A percentile compares a stretch with the other conserved stretches of the same genome.
phyloP scores from a whole-genome alignment of 2,113 vertebrate species.

The Nyctibius bracteatus region DNA sequence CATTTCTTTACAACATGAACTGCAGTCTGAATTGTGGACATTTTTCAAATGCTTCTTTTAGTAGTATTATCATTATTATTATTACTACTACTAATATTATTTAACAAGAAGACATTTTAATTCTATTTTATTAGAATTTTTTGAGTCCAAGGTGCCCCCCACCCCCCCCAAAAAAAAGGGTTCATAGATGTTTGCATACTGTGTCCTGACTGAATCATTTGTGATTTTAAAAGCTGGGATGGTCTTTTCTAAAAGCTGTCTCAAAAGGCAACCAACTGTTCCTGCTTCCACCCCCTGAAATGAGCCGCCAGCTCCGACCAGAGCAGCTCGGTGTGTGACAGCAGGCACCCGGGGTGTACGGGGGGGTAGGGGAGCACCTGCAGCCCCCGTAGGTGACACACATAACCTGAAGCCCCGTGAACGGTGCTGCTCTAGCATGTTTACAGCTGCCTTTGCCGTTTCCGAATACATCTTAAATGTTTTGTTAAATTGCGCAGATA shows the following conservation, averaged over 20 bases:
- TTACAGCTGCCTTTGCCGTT: slow-evolving; percentile 32
- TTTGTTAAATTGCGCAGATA: slow-evolving; percentile 78
- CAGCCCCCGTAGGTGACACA: rapidly evolving
- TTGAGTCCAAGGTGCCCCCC: rapidly evolving
- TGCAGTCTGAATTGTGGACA: background rate
- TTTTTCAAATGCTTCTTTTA: background rate
- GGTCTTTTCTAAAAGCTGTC: background rate
- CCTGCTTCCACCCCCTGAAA: background rate
- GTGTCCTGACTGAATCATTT: background rate
- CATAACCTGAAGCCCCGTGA: background rate
- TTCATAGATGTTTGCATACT: background rate
- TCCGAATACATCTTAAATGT: slow-evolving; percentile 68
- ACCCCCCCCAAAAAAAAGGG: rapidly evolving
- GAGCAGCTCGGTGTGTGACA: rapidly evolving
- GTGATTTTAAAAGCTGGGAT: background rate
- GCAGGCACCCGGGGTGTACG: rapidly evolving
- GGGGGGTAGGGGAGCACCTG: background rate
- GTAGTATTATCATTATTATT: background rate
- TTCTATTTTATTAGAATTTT: background rate
- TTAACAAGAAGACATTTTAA: background rate
- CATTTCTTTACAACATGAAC: background rate
- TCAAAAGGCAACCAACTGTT: background rate
- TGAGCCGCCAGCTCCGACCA: background rate
- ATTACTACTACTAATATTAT: background rate
- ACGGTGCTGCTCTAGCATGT: background rate